These are phyloP conservation scores for Tokudaia tokunoshimensis DNA, from an alignment of 2,797 vertebrate species.

Conservation along the genomic window DNA sequence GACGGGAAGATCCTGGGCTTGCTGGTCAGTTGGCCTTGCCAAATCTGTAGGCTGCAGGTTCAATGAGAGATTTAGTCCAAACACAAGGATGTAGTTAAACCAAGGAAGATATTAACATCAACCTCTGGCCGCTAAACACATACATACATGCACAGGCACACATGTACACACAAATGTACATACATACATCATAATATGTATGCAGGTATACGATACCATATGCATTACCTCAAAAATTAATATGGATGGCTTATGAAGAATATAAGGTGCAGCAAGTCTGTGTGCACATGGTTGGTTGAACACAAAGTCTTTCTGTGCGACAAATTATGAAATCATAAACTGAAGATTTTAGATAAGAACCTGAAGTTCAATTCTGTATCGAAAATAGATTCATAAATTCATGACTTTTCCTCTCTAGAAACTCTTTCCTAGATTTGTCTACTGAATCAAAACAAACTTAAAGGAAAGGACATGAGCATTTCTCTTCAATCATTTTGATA, in stretches of 20 bases:
- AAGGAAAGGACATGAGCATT: neutral
- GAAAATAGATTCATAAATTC: neutral
- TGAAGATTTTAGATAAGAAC: neutral
- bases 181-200: neutral
- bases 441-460: neutral
- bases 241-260: neutral
- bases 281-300: neutral
- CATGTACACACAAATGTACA: neutral
- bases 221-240: neutral
- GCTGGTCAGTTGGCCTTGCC: neutral
- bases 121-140: neutral
- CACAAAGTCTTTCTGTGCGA: neutral
- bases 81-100: neutral
- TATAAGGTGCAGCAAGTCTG: neutral
- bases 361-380: neutral
- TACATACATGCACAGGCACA: neutral
- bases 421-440: neutral
- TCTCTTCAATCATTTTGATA: neutral
- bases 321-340: neutral
- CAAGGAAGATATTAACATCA: neutral
- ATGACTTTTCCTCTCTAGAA: neutral
- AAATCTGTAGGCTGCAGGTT: neutral
- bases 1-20: neutral
- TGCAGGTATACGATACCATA: neutral
- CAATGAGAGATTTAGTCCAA: neutral